A percentile compares a stretch with the other conserved stretches of the same genome.
phyloP scores from a whole-genome alignment of 2,888 invertebrate genomes.

The Philopedon plagiatum region DNA sequence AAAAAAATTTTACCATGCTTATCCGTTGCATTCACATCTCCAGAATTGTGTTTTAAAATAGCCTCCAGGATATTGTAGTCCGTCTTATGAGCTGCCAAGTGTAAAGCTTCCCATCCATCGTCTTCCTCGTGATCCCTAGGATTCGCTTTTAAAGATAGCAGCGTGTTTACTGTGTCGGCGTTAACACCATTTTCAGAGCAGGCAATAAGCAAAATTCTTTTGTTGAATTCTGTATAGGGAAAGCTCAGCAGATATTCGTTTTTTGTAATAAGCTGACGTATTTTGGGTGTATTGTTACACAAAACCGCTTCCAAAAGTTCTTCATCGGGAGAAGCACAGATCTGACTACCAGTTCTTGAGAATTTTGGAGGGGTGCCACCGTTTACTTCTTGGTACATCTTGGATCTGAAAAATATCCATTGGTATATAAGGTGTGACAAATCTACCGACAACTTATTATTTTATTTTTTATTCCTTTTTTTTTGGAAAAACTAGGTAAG shows the following conservation, averaged over 20 bases:
- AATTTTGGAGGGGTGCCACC: conserved; percentile 30
- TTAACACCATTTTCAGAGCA: conserved; percentile 73
- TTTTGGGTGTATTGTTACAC: conserved; percentile 71
- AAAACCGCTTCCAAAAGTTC: conserved; percentile 71
- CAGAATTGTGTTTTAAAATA: conserved; percentile 66
- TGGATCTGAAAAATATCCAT: neutral
- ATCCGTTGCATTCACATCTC: conserved; percentile 42
- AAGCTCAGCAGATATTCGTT: conserved; percentile 72
- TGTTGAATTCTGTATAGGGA: conserved; percentile 73
- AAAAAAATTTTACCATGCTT: conserved; percentile 29
- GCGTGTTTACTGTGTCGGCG: conserved; percentile 72
- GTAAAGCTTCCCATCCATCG: conserved; percentile 76
- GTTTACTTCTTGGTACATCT: conserved; percentile 37
- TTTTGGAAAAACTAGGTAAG: no score
- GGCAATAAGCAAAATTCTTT: conserved; percentile 68
- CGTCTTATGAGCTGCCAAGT: conserved; percentile 75
- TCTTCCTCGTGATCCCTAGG: conserved; percentile 71
- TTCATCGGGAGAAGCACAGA: conserved; percentile 61
- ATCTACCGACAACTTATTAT: no score
- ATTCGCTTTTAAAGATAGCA: conserved; percentile 75
- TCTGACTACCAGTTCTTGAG: conserved; percentile 38
- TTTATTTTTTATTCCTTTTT: no score
- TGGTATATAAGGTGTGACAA: neutral
- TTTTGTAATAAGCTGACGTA: conserved; percentile 70
- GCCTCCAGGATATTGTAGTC: conserved; percentile 67